These are phyloP conservation scores for Eupithecia pulchellata DNA, from an alignment of 2,888 invertebrate species.

Conservation along the genomic window DNA sequence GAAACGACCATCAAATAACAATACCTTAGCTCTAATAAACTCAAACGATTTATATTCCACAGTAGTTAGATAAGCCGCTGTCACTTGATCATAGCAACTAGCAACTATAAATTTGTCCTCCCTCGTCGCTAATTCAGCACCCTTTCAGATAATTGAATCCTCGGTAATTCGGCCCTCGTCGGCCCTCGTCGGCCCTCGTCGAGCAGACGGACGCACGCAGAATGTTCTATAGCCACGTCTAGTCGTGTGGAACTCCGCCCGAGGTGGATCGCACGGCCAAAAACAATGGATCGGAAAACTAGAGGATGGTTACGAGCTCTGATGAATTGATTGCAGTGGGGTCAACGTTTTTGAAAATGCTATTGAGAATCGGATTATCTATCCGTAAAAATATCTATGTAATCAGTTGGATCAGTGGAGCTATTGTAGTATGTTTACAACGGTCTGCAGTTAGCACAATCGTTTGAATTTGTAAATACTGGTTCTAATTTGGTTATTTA, in stretches of 20 bases:
- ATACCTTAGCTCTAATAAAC: background rate
- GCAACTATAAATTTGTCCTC: conserved; percentile 40
- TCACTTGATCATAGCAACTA: conserved; percentile 24
- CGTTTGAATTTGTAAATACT: too few species aligned
- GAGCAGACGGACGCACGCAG: background rate
- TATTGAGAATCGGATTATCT: background rate
- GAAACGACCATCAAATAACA: background rate
- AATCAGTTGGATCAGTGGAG: too few species aligned
- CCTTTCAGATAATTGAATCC: conserved; percentile 69
- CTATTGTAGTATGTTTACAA: too few species aligned
- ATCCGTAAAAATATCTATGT: too few species aligned
- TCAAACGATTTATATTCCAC: background rate
- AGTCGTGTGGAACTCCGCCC: conserved; percentile 28
- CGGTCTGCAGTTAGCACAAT: too few species aligned
- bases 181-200: conserved; percentile 58
- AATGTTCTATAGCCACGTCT: background rate
- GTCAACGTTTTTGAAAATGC: background rate
- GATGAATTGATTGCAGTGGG: conserved; percentile 8
- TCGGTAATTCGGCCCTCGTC: conserved; percentile 65
- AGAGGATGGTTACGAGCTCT: conserved; percentile 14
- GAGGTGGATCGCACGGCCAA: conserved; percentile 14
- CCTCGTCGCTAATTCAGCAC: conserved; percentile 62
- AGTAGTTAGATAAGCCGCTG: background rate
- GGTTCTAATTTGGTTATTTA: too few species aligned
- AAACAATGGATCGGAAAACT: conserved; percentile 29